A percentile compares a stretch with the other conserved stretches of the same genome.
These are phyloP conservation scores for Furnarius figulus DNA, from an alignment of 2,113 vertebrate species.

Conservation along the genomic window DNA sequence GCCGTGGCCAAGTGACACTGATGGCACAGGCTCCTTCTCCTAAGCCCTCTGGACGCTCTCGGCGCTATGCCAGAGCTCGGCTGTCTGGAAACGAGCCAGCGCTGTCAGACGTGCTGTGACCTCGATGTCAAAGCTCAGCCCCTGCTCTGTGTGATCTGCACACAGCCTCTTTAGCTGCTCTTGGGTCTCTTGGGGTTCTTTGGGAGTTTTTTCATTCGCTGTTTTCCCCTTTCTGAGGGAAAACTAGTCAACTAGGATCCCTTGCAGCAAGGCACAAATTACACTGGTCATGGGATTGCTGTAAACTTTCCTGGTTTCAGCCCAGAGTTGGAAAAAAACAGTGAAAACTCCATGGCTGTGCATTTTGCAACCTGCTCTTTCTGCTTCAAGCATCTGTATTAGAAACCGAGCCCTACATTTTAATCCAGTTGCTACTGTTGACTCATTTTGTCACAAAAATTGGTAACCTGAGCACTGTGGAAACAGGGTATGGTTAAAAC, in stretches of 20 bases:
- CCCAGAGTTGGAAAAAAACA: fast-evolving
- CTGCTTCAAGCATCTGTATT: not conserved
- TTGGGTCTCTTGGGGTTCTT: not conserved
- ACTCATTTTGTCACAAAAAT: not conserved
- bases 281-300: not conserved
- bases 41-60: fast-evolving
- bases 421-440: not conserved
- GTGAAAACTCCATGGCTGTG: fast-evolving
- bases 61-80: not conserved
- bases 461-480: not conserved
- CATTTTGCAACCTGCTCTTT: not conserved
- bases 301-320: not conserved
- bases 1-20: fast-evolving
- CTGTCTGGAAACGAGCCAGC: not conserved
- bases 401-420: not conserved
- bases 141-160: not conserved
- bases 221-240: not conserved
- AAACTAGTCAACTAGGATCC: not conserved
- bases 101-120: not conserved
- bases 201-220: not conserved
- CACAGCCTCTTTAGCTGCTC: not conserved
- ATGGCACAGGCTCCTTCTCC: fast-evolving
- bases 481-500: not conserved
- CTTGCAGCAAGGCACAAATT: not conserved
- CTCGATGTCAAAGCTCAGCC: not conserved